Conservation (phyloP, 2,797 vertebrate species). For the Ceyx erithaca region DNA sequence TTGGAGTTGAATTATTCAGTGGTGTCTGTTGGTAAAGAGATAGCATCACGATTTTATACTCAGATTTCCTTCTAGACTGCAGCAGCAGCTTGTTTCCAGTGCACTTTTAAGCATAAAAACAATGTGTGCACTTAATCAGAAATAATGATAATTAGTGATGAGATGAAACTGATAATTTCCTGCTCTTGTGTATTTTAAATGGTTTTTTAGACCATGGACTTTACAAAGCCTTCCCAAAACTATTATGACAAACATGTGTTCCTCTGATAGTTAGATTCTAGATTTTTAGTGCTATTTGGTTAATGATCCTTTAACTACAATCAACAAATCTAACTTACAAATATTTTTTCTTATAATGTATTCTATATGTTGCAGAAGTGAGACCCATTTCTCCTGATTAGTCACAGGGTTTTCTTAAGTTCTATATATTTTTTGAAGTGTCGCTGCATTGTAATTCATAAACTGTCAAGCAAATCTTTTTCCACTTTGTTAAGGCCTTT, state of each 20-base stretch:
- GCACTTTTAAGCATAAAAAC: slow-evolving; percentile 75
- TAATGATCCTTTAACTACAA: slow-evolving; percentile 61
- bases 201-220: background rate
- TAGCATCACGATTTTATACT: slow-evolving; percentile 84
- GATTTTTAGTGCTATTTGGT: background rate
- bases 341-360: slow-evolving; percentile 10
- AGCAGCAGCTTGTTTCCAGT: slow-evolving; percentile 80
- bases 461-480: slow-evolving; percentile 48
- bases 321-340: slow-evolving; percentile 25
- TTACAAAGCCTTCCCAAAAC: background rate
- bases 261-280: background rate
- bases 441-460: slow-evolving; percentile 77
- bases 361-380: slow-evolving; percentile 48
- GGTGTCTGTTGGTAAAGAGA: slow-evolving; percentile 83
- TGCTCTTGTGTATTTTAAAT: background rate
- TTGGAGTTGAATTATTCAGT: slow-evolving; percentile 89
- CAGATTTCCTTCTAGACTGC: slow-evolving; percentile 80
- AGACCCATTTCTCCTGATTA: slow-evolving; percentile 80
- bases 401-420: slow-evolving; percentile 59
- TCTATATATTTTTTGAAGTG: slow-evolving; percentile 72
- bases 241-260: background rate
- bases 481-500: slow-evolving; percentile 39
- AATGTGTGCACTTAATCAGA: slow-evolving; percentile 71
- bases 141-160: slow-evolving; percentile 81
- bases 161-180: slow-evolving; percentile 57